phyloP scores from a whole-genome alignment of 2,888 invertebrate species.

The Microctonus brassicae region DNA sequence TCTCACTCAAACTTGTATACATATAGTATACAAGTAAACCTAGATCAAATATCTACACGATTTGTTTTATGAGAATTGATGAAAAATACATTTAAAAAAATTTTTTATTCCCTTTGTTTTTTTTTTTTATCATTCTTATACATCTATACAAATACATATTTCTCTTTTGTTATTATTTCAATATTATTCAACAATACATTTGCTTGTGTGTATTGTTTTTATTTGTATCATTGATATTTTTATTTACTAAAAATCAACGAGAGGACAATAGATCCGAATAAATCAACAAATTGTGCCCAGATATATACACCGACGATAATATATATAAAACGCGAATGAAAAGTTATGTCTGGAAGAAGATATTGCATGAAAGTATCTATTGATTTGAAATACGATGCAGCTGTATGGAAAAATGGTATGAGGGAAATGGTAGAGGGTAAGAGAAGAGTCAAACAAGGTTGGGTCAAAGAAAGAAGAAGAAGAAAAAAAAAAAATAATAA shows the following conservation, averaged over 20 bases:
- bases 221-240: neutral
- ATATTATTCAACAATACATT: neutral
- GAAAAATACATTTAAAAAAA: neutral
- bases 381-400: constrained; percentile 46
- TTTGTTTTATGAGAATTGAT: neutral
- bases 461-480: neutral
- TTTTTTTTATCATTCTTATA: neutral
- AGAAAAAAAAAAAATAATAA: constrained; percentile 27
- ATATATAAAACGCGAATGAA: neutral
- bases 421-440: neutral
- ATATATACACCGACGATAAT: neutral
- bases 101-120: neutral
- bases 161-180: neutral
- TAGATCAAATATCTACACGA: neutral
- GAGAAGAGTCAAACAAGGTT: constrained; percentile 1
- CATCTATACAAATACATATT: neutral
- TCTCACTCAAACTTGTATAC: neutral
- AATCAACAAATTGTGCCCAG: neutral
- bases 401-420: neutral
- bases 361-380: constrained; percentile 47
- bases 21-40: neutral
- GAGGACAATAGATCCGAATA: neutral
- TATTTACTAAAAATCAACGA: neutral
- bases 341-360: constrained; percentile 36
- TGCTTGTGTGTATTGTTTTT: neutral